These are phyloP conservation scores for Diploscapter pachys DNA, from an alignment of 1,140 invertebrate species.

Conservation along the genomic window DNA sequence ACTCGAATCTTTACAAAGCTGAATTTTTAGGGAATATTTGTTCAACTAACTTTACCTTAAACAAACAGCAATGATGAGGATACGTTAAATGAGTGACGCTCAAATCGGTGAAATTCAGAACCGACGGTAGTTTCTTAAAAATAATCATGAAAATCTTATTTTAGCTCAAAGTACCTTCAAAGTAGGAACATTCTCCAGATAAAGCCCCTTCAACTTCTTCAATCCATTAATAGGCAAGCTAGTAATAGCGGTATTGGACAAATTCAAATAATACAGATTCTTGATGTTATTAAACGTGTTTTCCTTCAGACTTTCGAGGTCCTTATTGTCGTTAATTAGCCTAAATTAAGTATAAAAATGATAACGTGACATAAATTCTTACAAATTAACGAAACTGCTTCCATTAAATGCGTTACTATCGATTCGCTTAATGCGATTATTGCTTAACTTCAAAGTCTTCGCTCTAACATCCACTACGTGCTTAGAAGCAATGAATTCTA, in stretches of 20 bases:
- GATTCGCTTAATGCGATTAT: conserved; percentile 20
- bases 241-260: conserved; percentile 73
- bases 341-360: conserved; percentile 60
- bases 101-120: conserved; percentile 64
- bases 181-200: conserved; percentile 70
- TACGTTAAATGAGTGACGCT: conserved; percentile 71
- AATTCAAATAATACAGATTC: conserved; percentile 68
- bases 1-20: no score
- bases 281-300: conserved; percentile 69
- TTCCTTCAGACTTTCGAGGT: conserved; percentile 66
- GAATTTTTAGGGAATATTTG: conserved; percentile 41
- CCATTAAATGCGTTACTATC: conserved; percentile 23
- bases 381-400: conserved; percentile 22
- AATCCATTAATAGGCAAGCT: conserved; percentile 72
- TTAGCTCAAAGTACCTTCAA: conserved; percentile 68
- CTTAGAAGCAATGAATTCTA: conserved; percentile 14
- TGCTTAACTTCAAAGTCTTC: conserved; percentile 12
- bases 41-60: conserved; percentile 63
- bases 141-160: no score
- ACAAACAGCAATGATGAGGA: conserved; percentile 84
- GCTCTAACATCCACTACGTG: conserved; percentile 19
- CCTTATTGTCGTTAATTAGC: conserved; percentile 69
- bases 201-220: conserved; percentile 70
- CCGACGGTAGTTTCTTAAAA: conserved; percentile 65
- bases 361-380: not conserved